phyloP scores from a whole-genome alignment of 2,113 vertebrate genomes.

The Piaya cayana region DNA sequence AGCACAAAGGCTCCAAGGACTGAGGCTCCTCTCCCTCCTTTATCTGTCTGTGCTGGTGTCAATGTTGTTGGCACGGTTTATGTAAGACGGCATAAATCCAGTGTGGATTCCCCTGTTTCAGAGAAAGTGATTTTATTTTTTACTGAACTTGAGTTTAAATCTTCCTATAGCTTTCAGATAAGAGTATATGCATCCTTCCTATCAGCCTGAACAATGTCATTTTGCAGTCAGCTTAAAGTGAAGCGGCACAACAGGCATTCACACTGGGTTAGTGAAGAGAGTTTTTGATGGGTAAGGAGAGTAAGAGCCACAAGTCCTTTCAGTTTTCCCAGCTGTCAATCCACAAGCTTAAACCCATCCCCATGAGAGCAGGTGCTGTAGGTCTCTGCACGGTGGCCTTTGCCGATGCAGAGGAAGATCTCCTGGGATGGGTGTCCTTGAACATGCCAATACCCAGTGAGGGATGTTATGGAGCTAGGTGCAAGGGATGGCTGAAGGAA shows the following conservation, averaged over 20 bases:
- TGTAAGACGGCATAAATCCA: slow-evolving; percentile 8
- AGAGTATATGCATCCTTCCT: not conserved
- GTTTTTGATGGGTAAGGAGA: not conserved
- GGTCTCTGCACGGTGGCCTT: not conserved
- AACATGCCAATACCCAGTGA: not conserved
- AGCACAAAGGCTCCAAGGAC: not conserved
- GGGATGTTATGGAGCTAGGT: not conserved
- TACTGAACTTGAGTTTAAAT: slow-evolving; percentile 19
- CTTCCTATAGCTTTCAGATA: slow-evolving; percentile 34
- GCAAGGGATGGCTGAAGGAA: not conserved
- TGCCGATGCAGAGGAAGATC: not conserved
- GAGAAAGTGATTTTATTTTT: slow-evolving; percentile 1
- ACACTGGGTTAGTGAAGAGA: not conserved
- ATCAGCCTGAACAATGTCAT: not conserved
- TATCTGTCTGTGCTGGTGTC: not conserved
- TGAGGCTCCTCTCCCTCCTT: not conserved
- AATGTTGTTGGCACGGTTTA: slow-evolving; percentile 10
- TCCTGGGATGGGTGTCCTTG: not conserved
- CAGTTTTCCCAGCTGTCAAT: not conserved
- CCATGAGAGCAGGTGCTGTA: not conserved
- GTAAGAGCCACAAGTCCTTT: not conserved
- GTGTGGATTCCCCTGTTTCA: not conserved
- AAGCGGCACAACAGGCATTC: not conserved
- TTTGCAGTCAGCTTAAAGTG: slow-evolving; percentile 9
- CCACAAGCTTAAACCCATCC: not conserved